phyloP scores from a whole-genome alignment of 2,797 vertebrate genomes.

The Monodelphis domestica region DNA sequence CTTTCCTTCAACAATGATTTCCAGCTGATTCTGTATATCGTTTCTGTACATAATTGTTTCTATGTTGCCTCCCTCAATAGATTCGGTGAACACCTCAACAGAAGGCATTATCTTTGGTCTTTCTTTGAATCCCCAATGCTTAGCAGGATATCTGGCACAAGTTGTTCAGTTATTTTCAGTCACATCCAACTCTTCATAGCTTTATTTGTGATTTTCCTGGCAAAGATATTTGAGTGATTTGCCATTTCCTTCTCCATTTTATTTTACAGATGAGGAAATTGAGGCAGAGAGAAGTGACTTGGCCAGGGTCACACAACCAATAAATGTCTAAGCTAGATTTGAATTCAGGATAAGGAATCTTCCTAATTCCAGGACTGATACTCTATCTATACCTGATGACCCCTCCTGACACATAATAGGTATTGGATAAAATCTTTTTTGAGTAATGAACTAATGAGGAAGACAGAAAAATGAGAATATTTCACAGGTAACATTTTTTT shows the following conservation, averaged over 20 bases:
- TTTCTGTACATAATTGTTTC: neutral
- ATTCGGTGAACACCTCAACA: neutral
- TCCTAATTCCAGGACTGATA: too few species aligned
- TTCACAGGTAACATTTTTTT: neutral
- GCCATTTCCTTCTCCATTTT: too few species aligned
- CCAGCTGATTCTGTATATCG: neutral
- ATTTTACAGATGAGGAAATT: too few species aligned
- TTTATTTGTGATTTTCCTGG: too few species aligned
- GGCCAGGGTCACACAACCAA: too few species aligned
- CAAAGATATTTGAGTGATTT: too few species aligned
- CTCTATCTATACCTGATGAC: too few species aligned
- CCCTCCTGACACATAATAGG: neutral
- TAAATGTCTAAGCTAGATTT: too few species aligned
- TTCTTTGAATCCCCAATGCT: neutral
- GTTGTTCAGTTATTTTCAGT: too few species aligned
- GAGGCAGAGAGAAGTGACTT: too few species aligned
- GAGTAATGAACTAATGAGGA: constrained; percentile 31
- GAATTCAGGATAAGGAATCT: too few species aligned
- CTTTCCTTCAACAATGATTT: neutral
- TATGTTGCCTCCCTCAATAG: neutral
- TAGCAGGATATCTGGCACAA: neutral
- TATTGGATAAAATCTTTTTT: neutral
- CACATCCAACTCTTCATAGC: too few species aligned
- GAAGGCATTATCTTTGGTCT: neutral
- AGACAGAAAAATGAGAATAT: constrained; percentile 21